These are phyloP conservation scores for Lasioglossum morio DNA, from an alignment of 2,888 invertebrate genomes.

Conservation along the genomic window DNA sequence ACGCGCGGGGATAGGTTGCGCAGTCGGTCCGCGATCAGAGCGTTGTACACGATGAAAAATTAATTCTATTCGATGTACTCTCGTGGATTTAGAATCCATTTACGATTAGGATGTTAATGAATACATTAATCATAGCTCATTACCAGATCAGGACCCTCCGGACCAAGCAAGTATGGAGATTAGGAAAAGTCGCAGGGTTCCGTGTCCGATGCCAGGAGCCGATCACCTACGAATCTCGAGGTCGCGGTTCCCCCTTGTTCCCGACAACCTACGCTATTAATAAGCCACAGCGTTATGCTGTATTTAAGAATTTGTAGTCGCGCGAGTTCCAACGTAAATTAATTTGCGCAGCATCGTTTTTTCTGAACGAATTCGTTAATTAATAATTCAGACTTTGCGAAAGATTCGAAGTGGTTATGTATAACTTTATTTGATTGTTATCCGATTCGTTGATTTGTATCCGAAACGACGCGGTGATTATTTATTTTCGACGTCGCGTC, in stretches of 20 bases:
- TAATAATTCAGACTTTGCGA: slow-evolving; percentile 27
- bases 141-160: not conserved
- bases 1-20: not conserved
- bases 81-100: not conserved
- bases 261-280: not conserved
- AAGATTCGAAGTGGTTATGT: not conserved
- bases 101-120: not conserved
- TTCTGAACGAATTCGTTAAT: slow-evolving; percentile 12
- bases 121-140: not conserved
- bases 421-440: no score
- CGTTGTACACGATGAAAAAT: not conserved
- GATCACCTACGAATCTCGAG: not conserved
- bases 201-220: not conserved
- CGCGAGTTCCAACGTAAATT: slow-evolving; percentile 53
- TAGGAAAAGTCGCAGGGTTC: not conserved
- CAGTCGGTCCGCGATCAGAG: not conserved
- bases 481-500: not conserved
- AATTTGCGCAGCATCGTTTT: slow-evolving; percentile 45
- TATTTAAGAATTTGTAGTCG: slow-evolving; percentile 11
- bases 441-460: no score
- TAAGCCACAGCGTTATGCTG: not conserved
- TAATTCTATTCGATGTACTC: not conserved
- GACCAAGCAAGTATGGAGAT: not conserved
- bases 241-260: not conserved
- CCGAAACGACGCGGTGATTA: not conserved